Conservation (phyloP, 2,888 invertebrate species). For the Limnephilus auricula region DNA sequence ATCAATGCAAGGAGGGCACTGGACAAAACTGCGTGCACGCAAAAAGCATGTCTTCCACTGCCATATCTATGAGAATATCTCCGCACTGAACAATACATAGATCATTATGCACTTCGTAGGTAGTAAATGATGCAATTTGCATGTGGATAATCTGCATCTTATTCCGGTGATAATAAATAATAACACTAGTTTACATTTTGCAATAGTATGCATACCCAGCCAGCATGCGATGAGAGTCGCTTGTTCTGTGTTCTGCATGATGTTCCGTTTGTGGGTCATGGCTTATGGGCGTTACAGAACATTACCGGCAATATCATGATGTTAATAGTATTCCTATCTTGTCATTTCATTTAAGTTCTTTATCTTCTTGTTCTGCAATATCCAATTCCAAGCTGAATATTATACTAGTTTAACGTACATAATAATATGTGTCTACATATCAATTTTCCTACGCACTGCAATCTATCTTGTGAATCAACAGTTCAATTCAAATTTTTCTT, state of each 20-base stretch:
- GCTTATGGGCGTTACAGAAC: not conserved
- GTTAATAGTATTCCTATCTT: conserved; percentile 2
- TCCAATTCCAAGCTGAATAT: not conserved
- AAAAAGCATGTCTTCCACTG: not conserved
- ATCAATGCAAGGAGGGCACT: not conserved
- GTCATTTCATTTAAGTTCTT: not conserved
- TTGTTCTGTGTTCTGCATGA: not conserved
- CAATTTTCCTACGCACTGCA: not conserved
- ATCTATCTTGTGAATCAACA: not conserved
- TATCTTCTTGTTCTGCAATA: not conserved
- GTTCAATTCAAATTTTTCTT: too few species aligned
- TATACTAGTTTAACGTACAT: not conserved
- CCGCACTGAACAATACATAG: not conserved
- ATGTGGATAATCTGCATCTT: conserved; percentile 8
- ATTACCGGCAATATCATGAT: not conserved
- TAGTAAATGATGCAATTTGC: conserved; percentile 14
- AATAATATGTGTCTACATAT: not conserved
- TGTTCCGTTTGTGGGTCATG: not conserved
- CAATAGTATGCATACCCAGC: not conserved
- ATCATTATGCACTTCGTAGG: not conserved
- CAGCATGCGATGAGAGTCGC: not conserved
- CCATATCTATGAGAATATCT: not conserved
- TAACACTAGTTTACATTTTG: not conserved
- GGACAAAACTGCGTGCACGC: not conserved
- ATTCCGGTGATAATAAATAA: conserved; percentile 14